Evolutionary conservation across 2,797 vertebrate genomes (phyloP), one percentile per base, ranked within the genome.

Genomic region (Pogonophryne albipinna): DNA sequence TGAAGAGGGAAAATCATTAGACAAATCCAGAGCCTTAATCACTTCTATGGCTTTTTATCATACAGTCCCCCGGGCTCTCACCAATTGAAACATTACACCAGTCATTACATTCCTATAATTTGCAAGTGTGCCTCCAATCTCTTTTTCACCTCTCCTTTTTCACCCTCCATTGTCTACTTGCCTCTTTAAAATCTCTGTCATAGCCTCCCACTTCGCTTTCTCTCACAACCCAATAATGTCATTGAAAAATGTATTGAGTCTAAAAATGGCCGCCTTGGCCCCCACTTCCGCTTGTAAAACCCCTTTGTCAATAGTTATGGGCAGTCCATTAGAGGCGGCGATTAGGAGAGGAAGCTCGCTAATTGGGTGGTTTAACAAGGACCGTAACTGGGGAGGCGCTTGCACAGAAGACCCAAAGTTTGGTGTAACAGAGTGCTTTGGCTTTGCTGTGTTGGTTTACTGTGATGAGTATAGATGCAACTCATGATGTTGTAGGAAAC

Each of bases 281-380:
- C 50, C 66, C 66, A 67, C 74, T 81, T 84, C 47, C 4, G 38
- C 47, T 58, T 63, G 75, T 79, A 78, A 85, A 87, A 85, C 69
- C 74, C 84, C 0, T 66, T 82, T 86, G 79, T 82, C 79, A 42
- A 86, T 90, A 23, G 55, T 71, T 88, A 73, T 64, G 84, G 85
- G 90, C 88, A 89, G 85, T 86, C 86, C 78, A 87, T 92, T 90
- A 88, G 82, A 83, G 75, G 56, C 13, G 12, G 44, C 85, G 87
- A 91, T 90, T 87, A 86, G 76, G 67, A 60, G 67, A 71, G 55
- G 70, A 87, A 71, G 88, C 68, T 81, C 17, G 4, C 79, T 91
- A 89, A 92, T 93, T 91, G 88, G 85, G 77, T 10, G 10, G 27
- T 70, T 82, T 89, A 93, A 91, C 79, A 76, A 88, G 89, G 76